Base-by-base conservation (phyloP, 2,113 vertebrate species). In the Typhlomys cinereus region DNA sequence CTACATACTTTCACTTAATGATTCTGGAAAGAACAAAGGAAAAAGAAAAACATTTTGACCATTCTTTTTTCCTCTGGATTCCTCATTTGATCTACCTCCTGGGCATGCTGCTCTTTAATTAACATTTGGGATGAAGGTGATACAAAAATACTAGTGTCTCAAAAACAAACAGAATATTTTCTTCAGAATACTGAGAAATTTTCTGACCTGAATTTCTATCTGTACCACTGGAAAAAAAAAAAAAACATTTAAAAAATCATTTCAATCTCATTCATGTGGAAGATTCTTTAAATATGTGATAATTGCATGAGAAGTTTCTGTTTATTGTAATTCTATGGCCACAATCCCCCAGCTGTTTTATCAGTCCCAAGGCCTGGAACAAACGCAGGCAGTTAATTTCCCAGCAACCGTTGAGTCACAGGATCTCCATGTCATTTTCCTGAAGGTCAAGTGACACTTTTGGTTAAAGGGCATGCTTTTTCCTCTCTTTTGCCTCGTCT, bases 201-300 rank as follows among this genome's bases (percentile, higher is more conserved):
- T 86, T 71, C 69, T 75, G 74, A 48, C 62, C 67, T 85, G 74
- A 92, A 89, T 94, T 85, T 89, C 78, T 88, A 79, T 34, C 13
- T 52, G 62, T 48, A 70, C 44, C 64, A 59, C 7, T 88, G 79
- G 41, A 96, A 95, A 93, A 76, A 91, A 52, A 80, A 69, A 96
- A 95, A 93, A 76, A 91, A 52, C 83, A 69, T 92, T 94, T 93
- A 23, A 71, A 93, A 70, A 67, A 93, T 96, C 71, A 95, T 93
- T 94, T 80, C 50, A n/a, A 20, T 87, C 97, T 94, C 92, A 95
- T 93, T 96, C 89, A 95, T 96, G 97, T 78, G 95, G 86, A 97
- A 95, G 95, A 84, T 69, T 95, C 96, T 96, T 97, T 97, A 97
- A 98, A 98, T 98, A 96, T 97, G 98, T 97, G 96, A 96, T 93